Conservation (phyloP, 1,140 invertebrate genomes). For the Matsumurasca onukii region DNA sequence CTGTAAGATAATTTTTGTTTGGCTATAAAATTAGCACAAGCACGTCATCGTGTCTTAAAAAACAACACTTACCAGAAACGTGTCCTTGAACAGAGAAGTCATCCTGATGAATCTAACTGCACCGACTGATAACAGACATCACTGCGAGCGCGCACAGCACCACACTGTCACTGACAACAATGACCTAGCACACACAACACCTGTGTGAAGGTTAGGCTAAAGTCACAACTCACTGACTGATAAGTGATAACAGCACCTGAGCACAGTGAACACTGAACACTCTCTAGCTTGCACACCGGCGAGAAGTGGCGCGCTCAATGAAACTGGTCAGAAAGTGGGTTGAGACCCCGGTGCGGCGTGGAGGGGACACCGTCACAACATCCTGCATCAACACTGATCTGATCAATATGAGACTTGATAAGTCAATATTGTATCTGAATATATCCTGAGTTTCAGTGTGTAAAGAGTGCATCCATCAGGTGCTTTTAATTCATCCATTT, state of each 20-base stretch:
- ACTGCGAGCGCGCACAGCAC: too few relatives aligned
- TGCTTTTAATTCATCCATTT: too few relatives aligned
- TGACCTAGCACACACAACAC: too few relatives aligned
- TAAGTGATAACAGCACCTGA: background rate
- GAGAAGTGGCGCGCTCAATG: conserved; percentile 10
- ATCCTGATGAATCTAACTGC: background rate
- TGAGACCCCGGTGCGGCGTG: background rate
- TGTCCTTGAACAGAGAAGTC: conserved; percentile 9
- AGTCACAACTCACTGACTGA: background rate
- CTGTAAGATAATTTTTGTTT: too few relatives aligned
- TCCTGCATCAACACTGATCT: too few relatives aligned
- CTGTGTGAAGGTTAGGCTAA: conserved; percentile 1
- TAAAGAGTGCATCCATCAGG: too few relatives aligned
- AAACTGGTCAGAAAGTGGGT: conserved; percentile 5
- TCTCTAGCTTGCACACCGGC: background rate
- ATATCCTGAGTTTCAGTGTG: too few relatives aligned
- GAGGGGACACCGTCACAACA: background rate
- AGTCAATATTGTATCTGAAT: too few relatives aligned
- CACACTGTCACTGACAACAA: too few relatives aligned
- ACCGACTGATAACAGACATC: background rate
- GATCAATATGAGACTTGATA: too few relatives aligned
- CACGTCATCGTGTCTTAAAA: too few relatives aligned
- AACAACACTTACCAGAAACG: conserved; percentile 10
- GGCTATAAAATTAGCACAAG: too few relatives aligned
- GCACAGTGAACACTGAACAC: background rate